Evolutionary conservation across 37 sponge, comb jelly and placozoan species (phyloP), one percentile per base, ranked within the genome.

Genomic region (Eunapius fragilis): DNA sequence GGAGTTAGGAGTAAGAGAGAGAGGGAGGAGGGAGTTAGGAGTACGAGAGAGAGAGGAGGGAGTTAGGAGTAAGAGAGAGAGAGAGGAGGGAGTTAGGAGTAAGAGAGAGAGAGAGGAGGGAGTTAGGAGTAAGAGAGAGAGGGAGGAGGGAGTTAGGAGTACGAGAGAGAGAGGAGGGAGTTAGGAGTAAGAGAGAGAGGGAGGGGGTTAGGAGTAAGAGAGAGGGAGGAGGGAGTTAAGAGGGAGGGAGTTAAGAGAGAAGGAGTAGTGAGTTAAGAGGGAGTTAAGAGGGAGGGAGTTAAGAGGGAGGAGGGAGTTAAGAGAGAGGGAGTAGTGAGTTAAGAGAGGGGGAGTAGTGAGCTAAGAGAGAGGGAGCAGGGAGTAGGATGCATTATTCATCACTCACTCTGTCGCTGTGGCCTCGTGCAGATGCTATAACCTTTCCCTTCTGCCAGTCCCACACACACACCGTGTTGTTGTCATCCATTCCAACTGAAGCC

Each of bases 371-470:
- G 25, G 74, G 2, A 73, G 25, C 19, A 73, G 74, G 2, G 74
- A 26, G n/a, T 2, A 2, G 27, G 74, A 2, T 33, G 74, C 41
- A 41, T 6, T 41, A 41, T 41, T 41, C 41, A n/a, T 37, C 24
- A 74, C 82, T 79, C 48, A 91, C 91, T 80, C 82, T 88, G 67
- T 94, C 95, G 31, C 80, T 82, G 80, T 94, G 95, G 45, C 92
- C 95, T 31, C 92, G 67, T 0, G 87, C 48, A 34, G 92, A 86
- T 27, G 95, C 89, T 27, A 94, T 12, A 23, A 80, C 17, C 80
- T 86, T 94, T n/a, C 99, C 99, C 58, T 93, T 87, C 70, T 41
- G 38, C 99, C 99, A 98, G 32, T 94, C 88, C 97, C 96, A 96
- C 41, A 98, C 90, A 69, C 82, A 87, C 37, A 98, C 71, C 2